Conservation (phyloP, 2,797 vertebrate genomes). For the Cygnus olor region DNA sequence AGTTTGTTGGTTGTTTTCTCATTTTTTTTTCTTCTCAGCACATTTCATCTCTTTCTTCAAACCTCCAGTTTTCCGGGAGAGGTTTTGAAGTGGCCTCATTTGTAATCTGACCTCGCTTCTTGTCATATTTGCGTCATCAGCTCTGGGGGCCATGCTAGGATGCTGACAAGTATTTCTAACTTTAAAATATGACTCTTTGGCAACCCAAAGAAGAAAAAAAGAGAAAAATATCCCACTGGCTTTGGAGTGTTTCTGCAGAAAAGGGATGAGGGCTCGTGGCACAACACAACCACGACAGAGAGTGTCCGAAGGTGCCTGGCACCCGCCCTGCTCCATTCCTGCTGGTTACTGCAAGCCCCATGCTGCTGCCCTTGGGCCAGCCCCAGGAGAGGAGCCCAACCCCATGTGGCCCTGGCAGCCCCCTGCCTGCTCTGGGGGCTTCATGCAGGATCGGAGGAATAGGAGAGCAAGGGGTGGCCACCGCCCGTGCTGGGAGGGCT, state of each 20-base stretch:
- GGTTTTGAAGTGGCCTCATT: slow-evolving; percentile 2
- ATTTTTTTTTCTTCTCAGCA: neutral
- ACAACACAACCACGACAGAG: accelerated
- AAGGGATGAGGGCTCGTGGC: neutral
- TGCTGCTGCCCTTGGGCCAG: neutral
- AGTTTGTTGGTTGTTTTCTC: neutral
- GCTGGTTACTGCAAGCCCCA: accelerated
- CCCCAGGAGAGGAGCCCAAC: no score
- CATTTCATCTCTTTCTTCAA: neutral
- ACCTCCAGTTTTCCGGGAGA: neutral
- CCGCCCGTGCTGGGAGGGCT: neutral
- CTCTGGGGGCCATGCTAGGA: neutral
- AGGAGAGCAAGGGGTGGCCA: no score
- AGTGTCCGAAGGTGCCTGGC: neutral
- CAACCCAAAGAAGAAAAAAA: neutral
- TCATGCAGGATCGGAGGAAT: no score
- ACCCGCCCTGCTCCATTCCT: neutral
- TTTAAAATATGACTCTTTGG: neutral
- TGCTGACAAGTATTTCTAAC: neutral
- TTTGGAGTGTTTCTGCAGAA: neutral
- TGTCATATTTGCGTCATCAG: neutral
- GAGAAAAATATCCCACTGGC: neutral
- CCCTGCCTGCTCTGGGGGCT: no score
- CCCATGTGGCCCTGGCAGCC: no score
- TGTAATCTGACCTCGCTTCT: neutral